Conservation (phyloP, 2,797 vertebrate genomes). For the Serranus cabrilla region DNA sequence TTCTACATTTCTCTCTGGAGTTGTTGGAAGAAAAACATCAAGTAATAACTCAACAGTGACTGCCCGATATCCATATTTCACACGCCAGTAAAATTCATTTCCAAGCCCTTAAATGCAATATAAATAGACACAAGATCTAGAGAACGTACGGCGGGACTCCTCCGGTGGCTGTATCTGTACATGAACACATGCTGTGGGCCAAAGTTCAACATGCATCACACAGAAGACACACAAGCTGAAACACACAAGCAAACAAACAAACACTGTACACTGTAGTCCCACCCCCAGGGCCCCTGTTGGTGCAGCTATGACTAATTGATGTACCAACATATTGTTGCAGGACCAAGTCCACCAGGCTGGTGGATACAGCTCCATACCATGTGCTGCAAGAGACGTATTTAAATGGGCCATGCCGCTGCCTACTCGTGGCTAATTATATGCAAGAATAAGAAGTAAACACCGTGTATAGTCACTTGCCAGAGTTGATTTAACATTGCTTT, state of each 20-base stretch:
- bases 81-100: neutral
- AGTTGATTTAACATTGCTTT: too few relatives aligned
- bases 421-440: conserved; percentile 9
- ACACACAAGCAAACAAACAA: conserved; percentile 24
- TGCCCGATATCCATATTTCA: neutral
- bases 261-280: neutral
- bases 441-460: neutral
- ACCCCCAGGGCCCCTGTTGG: conserved; percentile 41
- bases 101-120: neutral
- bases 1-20: neutral
- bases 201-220: conserved; percentile 43
- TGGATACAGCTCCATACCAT: conserved; percentile 27
- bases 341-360: conserved; percentile 50
- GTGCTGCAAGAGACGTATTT: conserved; percentile 20
- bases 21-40: neutral
- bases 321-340: conserved; percentile 61
- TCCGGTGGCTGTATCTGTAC: neutral
- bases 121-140: neutral
- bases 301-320: conserved; percentile 72
- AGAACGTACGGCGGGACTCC: neutral
- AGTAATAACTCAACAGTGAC: neutral
- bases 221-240: conserved; percentile 29
- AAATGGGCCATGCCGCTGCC: conserved; percentile 22
- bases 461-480: too few relatives aligned
- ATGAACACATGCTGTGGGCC: conserved; percentile 17